These are phyloP conservation scores for Prolemur simus DNA, from an alignment of 2,113 vertebrate species.

Conservation along the genomic window DNA sequence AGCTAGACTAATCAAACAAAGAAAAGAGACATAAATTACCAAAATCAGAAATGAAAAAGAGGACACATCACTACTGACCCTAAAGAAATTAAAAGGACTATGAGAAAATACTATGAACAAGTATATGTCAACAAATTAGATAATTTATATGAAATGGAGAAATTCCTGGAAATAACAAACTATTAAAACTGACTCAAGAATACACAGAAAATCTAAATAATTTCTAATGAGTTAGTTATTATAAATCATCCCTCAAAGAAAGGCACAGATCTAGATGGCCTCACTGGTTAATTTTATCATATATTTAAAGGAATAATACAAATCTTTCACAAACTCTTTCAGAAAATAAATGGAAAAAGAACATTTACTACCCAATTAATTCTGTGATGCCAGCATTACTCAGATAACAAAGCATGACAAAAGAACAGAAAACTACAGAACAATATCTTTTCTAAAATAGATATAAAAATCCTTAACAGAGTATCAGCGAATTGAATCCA, in stretches of 20 bases:
- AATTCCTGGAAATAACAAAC: neutral
- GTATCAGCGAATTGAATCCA: neutral
- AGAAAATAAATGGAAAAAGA: neutral
- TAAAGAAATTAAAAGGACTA: neutral
- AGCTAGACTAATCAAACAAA: neutral
- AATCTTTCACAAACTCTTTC: neutral
- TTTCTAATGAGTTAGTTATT: neutral
- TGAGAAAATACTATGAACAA: neutral
- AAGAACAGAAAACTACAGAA: neutral
- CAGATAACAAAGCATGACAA: neutral
- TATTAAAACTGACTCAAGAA: neutral
- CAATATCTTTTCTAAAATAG: neutral
- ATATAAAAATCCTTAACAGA: neutral
- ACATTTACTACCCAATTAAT: neutral
- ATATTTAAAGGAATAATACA: constrained; percentile 21
- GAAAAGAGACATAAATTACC: neutral
- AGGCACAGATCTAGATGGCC: neutral
- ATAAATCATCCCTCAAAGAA: neutral
- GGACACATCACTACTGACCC: neutral
- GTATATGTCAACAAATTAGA: neutral
- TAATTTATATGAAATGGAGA: neutral
- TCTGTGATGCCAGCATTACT: neutral
- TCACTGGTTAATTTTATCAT: neutral
- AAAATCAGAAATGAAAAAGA: neutral
- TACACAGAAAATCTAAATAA: constrained; percentile 12